phyloP scores from a whole-genome alignment of 2,888 invertebrate species.

The Danaus chrysippus region DNA sequence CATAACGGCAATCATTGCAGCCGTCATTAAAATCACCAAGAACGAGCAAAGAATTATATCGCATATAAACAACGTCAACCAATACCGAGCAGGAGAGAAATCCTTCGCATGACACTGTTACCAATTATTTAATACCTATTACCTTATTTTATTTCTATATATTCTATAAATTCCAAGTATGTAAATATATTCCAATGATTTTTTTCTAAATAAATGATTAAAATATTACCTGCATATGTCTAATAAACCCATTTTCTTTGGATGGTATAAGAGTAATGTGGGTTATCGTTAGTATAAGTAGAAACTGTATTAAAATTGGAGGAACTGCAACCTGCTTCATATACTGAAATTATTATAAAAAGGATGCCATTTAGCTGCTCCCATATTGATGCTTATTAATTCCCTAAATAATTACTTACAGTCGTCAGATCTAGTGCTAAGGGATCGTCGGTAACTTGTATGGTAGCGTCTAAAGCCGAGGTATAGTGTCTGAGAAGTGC shows the following conservation, averaged over 20 bases:
- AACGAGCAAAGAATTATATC: slow-evolving; percentile 55
- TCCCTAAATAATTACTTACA: slow-evolving; percentile 36
- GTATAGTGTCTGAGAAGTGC: slow-evolving; percentile 60
- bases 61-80: slow-evolving; percentile 56
- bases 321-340: slow-evolving; percentile 42
- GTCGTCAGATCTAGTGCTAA: slow-evolving; percentile 53
- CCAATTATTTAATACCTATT: background rate
- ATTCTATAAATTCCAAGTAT: too few species aligned
- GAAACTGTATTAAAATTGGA: slow-evolving; percentile 55
- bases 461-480: slow-evolving; percentile 46
- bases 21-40: slow-evolving; percentile 48
- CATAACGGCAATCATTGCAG: slow-evolving; percentile 44
- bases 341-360: slow-evolving; percentile 45
- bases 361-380: background rate
- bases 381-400: background rate
- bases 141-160: too few species aligned
- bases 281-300: slow-evolving; percentile 58
- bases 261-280: slow-evolving; percentile 64
- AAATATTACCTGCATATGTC: slow-evolving; percentile 55
- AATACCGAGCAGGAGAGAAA: slow-evolving; percentile 60
- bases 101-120: slow-evolving; percentile 52
- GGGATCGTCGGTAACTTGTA: slow-evolving; percentile 58
- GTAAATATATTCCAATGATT: too few species aligned
- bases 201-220: background rate
- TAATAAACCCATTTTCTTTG: slow-evolving; percentile 56